Conservation (phyloP, 2,797 vertebrate genomes). For the Orestias chungarensis region DNA sequence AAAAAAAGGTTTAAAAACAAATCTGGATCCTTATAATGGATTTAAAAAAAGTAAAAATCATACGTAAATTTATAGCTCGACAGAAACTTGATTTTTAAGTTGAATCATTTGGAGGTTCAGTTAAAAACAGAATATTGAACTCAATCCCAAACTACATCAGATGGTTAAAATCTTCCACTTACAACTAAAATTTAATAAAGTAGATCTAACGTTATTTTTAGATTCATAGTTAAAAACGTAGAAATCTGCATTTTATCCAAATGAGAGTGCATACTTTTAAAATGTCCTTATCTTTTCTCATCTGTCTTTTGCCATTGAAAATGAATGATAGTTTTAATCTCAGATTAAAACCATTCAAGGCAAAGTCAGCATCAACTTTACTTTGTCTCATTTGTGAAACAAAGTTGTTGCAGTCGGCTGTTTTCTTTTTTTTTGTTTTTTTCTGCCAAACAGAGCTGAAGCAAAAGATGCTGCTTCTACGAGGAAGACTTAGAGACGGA, state of each 20-base stretch:
- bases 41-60: not conserved
- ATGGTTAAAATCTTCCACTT: not conserved
- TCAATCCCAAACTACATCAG: constrained; percentile 39
- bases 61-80: not conserved
- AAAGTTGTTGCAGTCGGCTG: constrained; percentile 18
- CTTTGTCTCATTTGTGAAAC: constrained; percentile 1
- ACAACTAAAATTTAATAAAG: not conserved
- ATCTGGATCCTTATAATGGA: not conserved
- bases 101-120: too few relatives aligned
- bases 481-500: constrained; percentile 1
- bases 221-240: not conserved
- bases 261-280: not conserved
- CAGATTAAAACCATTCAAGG: not conserved
- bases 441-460: constrained; percentile 18
- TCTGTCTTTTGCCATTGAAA: not conserved
- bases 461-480: constrained; percentile 18
- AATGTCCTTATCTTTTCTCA: not conserved
- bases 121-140: not conserved
- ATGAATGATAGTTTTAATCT: not conserved
- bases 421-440: not conserved
- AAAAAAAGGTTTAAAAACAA: not conserved
- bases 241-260: not conserved
- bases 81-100: too few relatives aligned
- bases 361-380: not conserved
- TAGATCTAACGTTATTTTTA: not conserved